A percentile compares a stretch with the other conserved stretches of the same genome.
phyloP scores from a whole-genome alignment of 2,888 invertebrate species.

The Polydrusus pterygomalis region DNA sequence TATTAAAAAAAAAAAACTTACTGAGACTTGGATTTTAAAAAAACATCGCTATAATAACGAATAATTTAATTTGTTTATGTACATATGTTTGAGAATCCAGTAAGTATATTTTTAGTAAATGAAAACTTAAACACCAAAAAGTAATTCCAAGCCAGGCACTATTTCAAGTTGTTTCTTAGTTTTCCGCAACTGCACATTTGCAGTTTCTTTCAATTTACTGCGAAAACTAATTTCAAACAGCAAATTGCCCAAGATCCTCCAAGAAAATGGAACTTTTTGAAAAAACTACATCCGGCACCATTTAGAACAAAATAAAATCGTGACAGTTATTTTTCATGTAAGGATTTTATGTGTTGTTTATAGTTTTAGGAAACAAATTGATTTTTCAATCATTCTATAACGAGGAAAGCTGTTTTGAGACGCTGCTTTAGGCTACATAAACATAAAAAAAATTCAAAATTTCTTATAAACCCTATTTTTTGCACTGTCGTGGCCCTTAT shows the following conservation, averaged over 20 bases:
- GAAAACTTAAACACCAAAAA: slow-evolving; percentile 43
- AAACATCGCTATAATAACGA: too few relatives aligned
- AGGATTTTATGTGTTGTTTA: background rate
- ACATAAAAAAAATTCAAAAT: too few relatives aligned
- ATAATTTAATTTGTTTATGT: too few relatives aligned
- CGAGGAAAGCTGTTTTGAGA: too few relatives aligned
- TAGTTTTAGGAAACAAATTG: too few relatives aligned
- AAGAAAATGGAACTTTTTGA: slow-evolving; percentile 13
- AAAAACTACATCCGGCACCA: slow-evolving; percentile 9
- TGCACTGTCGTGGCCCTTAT: too few relatives aligned
- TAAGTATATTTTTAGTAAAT: background rate
- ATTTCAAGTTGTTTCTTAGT: slow-evolving; percentile 40
- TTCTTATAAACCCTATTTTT: too few relatives aligned
- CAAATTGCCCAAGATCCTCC: slow-evolving; percentile 36
- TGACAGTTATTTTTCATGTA: background rate
- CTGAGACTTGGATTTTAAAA: too few relatives aligned
- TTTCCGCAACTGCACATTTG: slow-evolving; percentile 44
- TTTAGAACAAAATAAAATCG: slow-evolving; percentile 4
- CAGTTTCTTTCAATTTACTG: slow-evolving; percentile 50
- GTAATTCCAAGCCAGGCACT: slow-evolving; percentile 34
- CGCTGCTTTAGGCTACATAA: too few relatives aligned
- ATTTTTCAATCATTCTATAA: too few relatives aligned
- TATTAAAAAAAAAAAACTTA: too few relatives aligned
- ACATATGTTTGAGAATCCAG: too few relatives aligned
- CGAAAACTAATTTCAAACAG: slow-evolving; percentile 47